Conservation (phyloP, 2,888 invertebrate species). For the Eupithecia exiguata region DNA sequence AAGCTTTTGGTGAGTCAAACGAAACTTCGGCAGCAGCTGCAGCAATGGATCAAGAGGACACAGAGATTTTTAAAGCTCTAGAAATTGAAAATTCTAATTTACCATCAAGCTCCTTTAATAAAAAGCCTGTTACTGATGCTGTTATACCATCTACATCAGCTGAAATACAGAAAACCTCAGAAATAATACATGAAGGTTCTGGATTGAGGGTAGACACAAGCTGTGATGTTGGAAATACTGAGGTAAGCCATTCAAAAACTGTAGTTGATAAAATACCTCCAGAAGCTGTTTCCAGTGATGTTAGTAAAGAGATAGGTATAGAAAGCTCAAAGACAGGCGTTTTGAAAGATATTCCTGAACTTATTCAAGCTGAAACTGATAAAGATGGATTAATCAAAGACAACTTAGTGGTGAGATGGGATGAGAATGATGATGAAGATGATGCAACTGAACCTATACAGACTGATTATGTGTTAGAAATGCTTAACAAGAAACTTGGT, state of each 20-base stretch:
- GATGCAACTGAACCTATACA: background rate
- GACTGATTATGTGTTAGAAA: conserved; percentile 9
- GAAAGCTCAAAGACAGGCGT: background rate
- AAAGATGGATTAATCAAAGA: conserved; percentile 10
- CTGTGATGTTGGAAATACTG: background rate
- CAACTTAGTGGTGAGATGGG: conserved; percentile 28
- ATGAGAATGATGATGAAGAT: conserved; percentile 29
- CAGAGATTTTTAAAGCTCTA: background rate
- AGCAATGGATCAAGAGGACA: background rate
- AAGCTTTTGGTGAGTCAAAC: background rate
- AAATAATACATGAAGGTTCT: background rate
- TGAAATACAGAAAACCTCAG: background rate
- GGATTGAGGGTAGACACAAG: background rate
- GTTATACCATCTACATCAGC: background rate
- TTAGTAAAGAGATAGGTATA: background rate
- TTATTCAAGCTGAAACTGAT: conserved; percentile 14
- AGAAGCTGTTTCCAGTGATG: background rate
- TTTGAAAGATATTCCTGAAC: conserved; percentile 6
- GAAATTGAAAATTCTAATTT: background rate
- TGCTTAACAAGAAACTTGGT: conserved; percentile 13
- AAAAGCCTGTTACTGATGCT: background rate
- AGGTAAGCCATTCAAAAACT: background rate
- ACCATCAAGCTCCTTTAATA: background rate
- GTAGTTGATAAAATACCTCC: background rate
- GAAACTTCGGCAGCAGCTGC: background rate